These are phyloP conservation scores for Acridotheres tristis DNA, from an alignment of 2,797 vertebrate genomes.

Conservation along the genomic window DNA sequence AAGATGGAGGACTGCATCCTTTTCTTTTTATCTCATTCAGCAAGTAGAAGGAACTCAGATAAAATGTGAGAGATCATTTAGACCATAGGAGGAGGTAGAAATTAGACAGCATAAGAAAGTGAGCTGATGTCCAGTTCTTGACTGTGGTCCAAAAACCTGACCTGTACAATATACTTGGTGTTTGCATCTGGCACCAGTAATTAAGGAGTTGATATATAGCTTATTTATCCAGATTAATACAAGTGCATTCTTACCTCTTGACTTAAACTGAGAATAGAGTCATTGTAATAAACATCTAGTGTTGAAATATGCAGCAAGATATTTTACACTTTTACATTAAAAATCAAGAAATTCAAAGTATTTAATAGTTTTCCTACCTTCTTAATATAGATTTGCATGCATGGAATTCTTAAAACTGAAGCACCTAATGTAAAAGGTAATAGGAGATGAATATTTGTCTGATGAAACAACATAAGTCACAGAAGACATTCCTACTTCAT, in stretches of 20 bases:
- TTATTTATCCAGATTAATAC: neutral
- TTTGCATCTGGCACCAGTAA: neutral
- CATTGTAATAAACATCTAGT: neutral
- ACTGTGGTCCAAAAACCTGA: neutral
- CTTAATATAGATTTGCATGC: neutral
- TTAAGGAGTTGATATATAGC: neutral
- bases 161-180: neutral
- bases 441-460: neutral
- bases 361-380: neutral
- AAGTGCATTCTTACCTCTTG: neutral
- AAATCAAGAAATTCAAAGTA: neutral
- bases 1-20: neutral
- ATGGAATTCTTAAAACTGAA: neutral
- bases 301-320: neutral
- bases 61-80: neutral
- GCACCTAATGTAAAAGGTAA: neutral
- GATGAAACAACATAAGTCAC: neutral
- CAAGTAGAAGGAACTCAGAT: neutral
- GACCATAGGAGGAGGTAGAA: neutral
- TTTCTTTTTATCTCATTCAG: neutral
- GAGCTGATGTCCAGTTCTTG: neutral
- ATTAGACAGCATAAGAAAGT: neutral
- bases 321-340: neutral
- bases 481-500: neutral
- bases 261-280: neutral